A percentile compares a stretch with the other conserved stretches of the same genome.
Conservation (phyloP, 2,888 invertebrate genomes). For the Cephus sareptanus region DNA sequence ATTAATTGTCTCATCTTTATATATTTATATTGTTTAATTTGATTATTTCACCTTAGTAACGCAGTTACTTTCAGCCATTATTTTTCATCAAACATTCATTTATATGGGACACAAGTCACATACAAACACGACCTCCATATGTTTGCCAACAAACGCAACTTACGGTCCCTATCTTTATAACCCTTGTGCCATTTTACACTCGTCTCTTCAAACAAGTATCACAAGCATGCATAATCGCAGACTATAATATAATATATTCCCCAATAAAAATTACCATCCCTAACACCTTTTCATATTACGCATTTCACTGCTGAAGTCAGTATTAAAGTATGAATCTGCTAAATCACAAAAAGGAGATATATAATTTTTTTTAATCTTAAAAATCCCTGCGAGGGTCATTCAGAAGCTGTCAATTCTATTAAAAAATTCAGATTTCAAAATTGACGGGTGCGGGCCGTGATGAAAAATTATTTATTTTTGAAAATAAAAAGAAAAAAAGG, state of each 20-base stretch:
- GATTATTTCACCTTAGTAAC: neutral
- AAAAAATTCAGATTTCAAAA: neutral
- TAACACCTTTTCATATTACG: neutral
- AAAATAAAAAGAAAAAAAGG: neutral
- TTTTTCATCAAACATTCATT: slow-evolving; percentile 7
- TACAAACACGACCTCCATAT: slow-evolving; percentile 40
- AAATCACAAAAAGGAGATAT: neutral
- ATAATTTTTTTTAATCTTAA: neutral
- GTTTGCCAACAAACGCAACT: slow-evolving; percentile 41
- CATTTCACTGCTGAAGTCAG: neutral
- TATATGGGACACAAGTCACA: slow-evolving; percentile 33
- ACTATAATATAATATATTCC: neutral
- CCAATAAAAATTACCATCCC: neutral
- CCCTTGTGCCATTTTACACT: slow-evolving; percentile 53
- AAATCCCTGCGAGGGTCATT: neutral
- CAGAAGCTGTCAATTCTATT: neutral
- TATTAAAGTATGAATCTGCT: neutral
- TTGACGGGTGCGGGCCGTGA: neutral
- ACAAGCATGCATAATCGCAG: neutral
- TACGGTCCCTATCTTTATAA: slow-evolving; percentile 43
- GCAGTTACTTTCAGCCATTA: neutral
- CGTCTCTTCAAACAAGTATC: slow-evolving; percentile 60
- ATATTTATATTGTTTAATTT: neutral
- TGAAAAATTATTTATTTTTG: neutral
- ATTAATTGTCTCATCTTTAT: neutral